Percentiles rank a stretch among this genome's conserved stretches.
Conservation (phyloP, 1,140 invertebrate species). For the Philopotamus ludificatus region DNA sequence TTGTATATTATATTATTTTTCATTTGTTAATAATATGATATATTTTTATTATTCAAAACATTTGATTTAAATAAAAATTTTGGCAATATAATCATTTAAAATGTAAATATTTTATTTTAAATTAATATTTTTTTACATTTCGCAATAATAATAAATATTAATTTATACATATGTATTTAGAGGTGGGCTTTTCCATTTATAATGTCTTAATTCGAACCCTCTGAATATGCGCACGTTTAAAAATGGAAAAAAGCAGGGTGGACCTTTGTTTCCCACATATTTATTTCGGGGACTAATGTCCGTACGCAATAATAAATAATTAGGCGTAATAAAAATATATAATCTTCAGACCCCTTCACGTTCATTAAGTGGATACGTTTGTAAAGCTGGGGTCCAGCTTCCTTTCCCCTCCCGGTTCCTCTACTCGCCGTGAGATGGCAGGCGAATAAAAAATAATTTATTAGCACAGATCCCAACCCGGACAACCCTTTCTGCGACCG, state of each 20-base stretch:
- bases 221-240: neutral
- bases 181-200: neutral
- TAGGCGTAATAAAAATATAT: slow-evolving; percentile 39
- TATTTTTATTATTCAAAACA: too few species aligned
- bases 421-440: slow-evolving; percentile 36
- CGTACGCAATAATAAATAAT: slow-evolving; percentile 37
- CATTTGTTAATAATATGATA: too few species aligned
- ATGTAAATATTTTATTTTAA: too few species aligned
- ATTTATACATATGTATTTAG: too few species aligned
- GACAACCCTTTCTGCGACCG: slow-evolving; percentile 16
- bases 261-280: slow-evolving; percentile 23
- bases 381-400: neutral
- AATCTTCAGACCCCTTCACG: slow-evolving; percentile 27
- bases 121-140: too few species aligned
- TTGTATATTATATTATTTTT: too few species aligned
- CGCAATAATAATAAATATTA: too few species aligned
- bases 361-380: slow-evolving; percentile 15
- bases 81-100: neutral
- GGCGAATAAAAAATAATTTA: slow-evolving; percentile 39
- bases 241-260: slow-evolving; percentile 12
- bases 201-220: slow-evolving; percentile 19
- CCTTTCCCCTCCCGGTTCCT: slow-evolving; percentile 23
- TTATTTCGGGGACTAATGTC: slow-evolving; percentile 29
- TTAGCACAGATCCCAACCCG: slow-evolving; percentile 38
- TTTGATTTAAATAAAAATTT: neutral